Percentiles rank a stretch among this genome's conserved stretches.
phyloP scores from a whole-genome alignment of 2,797 vertebrate genomes.

The Pitangus sulphuratus region DNA sequence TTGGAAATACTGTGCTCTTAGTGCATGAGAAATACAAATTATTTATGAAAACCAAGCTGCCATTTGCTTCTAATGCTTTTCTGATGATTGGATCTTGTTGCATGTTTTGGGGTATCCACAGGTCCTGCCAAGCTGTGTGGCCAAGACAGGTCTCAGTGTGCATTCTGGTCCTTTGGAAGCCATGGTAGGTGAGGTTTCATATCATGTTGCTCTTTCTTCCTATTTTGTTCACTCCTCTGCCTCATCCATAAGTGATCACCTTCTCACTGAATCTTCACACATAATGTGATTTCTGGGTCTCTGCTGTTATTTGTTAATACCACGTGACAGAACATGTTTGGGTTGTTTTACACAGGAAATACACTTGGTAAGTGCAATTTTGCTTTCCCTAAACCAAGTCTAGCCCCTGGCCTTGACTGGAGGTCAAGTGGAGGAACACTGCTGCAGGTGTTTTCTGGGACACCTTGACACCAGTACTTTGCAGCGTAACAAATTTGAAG shows the following conservation, averaged over 20 bases:
- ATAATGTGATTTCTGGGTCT: neutral
- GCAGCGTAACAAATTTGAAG: neutral
- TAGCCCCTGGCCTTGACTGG: neutral
- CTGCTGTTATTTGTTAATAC: neutral
- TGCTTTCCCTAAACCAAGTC: neutral
- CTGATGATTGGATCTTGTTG: neutral
- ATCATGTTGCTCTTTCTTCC: neutral
- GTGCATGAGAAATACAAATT: neutral
- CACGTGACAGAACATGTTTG: neutral
- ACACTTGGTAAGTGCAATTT: neutral
- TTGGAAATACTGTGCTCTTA: neutral
- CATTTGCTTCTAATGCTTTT: neutral
- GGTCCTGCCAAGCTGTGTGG: neutral
- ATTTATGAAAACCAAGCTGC: neutral
- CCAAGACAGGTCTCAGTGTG: neutral
- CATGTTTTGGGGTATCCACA: neutral
- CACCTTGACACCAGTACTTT: neutral
- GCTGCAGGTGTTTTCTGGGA: neutral
- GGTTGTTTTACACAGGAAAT: neutral
- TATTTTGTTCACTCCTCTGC: neutral
- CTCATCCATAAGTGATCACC: neutral
- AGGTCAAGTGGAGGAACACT: neutral
- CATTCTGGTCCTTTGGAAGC: neutral
- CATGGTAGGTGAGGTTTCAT: neutral
- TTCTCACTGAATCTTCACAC: neutral